Evolutionary conservation across 2,797 vertebrate species (phyloP).

Genomic region (Sternotherus odoratus): DNA sequence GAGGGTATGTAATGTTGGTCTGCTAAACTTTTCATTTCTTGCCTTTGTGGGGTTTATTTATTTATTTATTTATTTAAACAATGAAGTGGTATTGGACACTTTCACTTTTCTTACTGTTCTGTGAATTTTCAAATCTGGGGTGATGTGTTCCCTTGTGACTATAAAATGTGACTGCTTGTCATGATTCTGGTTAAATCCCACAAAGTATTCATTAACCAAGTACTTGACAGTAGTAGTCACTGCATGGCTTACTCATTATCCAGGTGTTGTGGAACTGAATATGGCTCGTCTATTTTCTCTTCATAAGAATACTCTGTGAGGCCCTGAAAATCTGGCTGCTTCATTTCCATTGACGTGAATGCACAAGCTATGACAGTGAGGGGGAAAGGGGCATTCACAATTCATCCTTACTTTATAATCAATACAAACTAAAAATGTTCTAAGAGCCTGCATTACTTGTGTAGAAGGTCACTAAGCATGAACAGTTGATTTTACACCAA

Average conservation of each 20-base stretch:
- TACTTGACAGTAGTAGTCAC: background rate
- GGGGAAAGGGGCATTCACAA: background rate
- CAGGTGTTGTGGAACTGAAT: background rate
- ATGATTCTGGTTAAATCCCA: background rate
- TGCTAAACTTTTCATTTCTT: background rate
- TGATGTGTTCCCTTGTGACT: background rate
- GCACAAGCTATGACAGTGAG: background rate
- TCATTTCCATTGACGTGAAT: background rate
- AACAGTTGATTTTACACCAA: background rate
- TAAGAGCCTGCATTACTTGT: background rate
- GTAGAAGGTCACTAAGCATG: background rate
- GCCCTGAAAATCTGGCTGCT: background rate
- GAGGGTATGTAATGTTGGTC: background rate
- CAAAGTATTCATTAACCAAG: background rate
- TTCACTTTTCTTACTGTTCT: background rate
- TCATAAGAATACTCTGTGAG: background rate
- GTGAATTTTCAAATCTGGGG: conserved; percentile 1
- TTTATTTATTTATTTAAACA: background rate
- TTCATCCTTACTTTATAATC: background rate
- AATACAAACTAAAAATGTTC: background rate
- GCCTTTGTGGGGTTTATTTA: background rate
- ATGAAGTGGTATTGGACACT: fast-evolving
- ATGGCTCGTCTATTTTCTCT: background rate
- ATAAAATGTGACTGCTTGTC: background rate
- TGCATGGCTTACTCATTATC: background rate